Evolutionary conservation across 2,113 vertebrate species (phyloP).

Genomic region (Brachypodius melanocephalos): DNA sequence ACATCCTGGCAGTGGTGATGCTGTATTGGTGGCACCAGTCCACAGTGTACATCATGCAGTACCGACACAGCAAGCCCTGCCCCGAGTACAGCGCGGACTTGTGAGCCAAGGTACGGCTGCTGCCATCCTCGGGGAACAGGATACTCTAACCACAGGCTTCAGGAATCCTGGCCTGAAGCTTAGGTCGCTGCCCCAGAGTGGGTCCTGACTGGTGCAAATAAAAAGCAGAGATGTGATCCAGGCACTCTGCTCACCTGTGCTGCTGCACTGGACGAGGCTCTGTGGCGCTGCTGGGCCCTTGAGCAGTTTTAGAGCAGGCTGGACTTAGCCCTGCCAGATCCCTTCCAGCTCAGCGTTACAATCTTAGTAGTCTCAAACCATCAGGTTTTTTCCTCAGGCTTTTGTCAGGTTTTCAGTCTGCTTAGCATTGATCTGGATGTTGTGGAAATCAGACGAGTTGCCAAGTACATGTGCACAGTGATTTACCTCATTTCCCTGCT

Average conservation of each 20-base stretch:
- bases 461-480: fast-evolving
- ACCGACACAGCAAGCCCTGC: conserved; percentile 89
- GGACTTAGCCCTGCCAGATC: not conserved
- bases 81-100: conserved; percentile 61
- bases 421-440: not conserved
- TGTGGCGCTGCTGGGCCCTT: not conserved
- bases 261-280: not conserved
- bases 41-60: conserved; percentile 87
- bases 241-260: not conserved
- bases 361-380: not conserved
- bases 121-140: not conserved
- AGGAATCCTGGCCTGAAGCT: not conserved
- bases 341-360: not conserved
- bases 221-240: not conserved
- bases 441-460: not conserved
- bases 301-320: not conserved
- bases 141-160: not conserved
- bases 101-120: conserved; percentile 58
- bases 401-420: not conserved
- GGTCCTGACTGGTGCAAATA: not conserved
- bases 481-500: not conserved
- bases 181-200: not conserved
- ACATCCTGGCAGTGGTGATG: conserved; percentile 91
- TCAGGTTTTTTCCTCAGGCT: not conserved
- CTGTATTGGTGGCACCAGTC: conserved; percentile 98